Evolutionary conservation across 2,888 invertebrate species (phyloP), one percentile per base, ranked within the genome.

Genomic region (Meandrusa payeni): DNA sequence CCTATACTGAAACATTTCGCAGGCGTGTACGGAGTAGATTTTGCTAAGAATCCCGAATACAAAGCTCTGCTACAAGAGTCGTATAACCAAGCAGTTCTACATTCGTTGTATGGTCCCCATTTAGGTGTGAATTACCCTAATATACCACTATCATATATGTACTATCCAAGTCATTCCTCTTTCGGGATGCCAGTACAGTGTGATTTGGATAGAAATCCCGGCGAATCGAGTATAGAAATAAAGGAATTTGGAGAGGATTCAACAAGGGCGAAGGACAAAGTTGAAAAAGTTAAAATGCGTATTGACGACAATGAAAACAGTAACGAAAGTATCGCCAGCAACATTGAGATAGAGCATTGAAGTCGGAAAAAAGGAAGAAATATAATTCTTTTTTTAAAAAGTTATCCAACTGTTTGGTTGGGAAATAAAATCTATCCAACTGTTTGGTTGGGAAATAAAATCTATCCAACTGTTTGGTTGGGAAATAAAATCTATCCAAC

Each of bases 311-410:
- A 86, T 54, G 88, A 86, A 42, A 85, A 87, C 48, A 88, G 87
- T 48, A 81, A 73, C 54, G 86, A 85, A 47, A 88, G 88, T 60
- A 81, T 87, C 76, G 88, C 82, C 13, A 87, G 88, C 66, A 88
- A 88, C 57, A 88, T 88, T 48, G 88, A 88, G 58, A 53, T 88
- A 43, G 88, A 88, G 67, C 87, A 88, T 69, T 88, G 65, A 70
- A 48, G 41, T 39, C 5, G n/a, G 11, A 19, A 19, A 33, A 33
- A 19, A 12, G 6, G 1, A 33, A 1, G 7, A 15, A 13, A 2
- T 13, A n/a, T 28, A 28, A 23, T 24, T 26, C 24, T 7, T 17
- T 11, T 13, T 32, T 26, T 7, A 32, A 40, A 39, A 26, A 23
- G 3, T 29, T 15, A 6, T 36, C 15, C 4, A 20, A 37, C n/a